Percentiles rank a stretch among this genome's conserved stretches.
These are phyloP conservation scores for Pyrrhosoma nymphula DNA, from an alignment of 2,888 invertebrate genomes.

Conservation along the genomic window DNA sequence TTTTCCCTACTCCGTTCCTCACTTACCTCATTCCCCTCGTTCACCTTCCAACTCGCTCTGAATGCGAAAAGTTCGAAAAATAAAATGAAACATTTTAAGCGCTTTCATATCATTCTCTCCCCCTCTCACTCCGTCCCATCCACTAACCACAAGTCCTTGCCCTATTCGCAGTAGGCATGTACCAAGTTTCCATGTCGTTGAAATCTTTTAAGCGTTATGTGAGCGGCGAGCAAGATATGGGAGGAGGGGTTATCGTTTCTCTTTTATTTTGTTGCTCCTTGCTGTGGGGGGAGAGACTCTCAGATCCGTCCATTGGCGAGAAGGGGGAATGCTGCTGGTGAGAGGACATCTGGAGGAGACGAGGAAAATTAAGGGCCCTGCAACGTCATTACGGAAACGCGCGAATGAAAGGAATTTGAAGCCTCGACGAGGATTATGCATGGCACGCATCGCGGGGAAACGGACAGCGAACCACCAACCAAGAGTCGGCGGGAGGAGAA, in stretches of 20 bases:
- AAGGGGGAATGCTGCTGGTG: background rate
- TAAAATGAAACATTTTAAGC: background rate
- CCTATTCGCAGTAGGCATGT: background rate
- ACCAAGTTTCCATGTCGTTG: background rate
- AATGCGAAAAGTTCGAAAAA: background rate
- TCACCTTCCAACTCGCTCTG: no score
- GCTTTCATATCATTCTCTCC: background rate
- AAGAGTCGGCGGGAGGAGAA: background rate
- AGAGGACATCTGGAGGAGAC: conserved; percentile 18
- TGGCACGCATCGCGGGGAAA: background rate
- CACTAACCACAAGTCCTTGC: background rate
- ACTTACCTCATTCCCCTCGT: background rate
- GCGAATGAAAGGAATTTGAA: background rate
- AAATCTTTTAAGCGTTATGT: background rate
- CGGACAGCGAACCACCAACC: background rate
- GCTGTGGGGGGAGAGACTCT: background rate
- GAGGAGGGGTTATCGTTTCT: no score
- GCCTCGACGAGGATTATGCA: background rate
- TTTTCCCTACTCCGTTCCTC: background rate
- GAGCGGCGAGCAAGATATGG: background rate
- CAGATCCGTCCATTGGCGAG: background rate
- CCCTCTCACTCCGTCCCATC: background rate
- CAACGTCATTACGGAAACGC: conserved; percentile 9
- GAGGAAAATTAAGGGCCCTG: conserved; percentile 18
- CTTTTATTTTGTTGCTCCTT: no score